Evolutionary conservation across 2,888 invertebrate species (phyloP).

Genomic region (Mythimna ferrago): DNA sequence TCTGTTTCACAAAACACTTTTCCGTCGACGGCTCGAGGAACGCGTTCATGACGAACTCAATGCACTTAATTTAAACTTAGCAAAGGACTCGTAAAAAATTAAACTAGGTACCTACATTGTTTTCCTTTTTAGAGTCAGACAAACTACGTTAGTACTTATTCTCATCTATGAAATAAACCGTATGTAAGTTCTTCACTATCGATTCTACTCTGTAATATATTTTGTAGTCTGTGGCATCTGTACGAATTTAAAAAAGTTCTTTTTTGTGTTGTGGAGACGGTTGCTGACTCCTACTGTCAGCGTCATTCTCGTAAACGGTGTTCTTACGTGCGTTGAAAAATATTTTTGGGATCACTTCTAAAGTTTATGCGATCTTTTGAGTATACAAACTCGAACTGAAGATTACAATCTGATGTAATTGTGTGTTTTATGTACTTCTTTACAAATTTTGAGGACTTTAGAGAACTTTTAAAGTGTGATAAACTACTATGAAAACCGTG

Average conservation of each 20-base stretch:
- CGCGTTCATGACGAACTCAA: background rate
- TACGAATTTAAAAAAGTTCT: constrained; percentile 18
- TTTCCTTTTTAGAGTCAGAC: too few species aligned
- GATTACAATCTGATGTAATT: constrained; percentile 16
- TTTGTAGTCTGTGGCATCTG: constrained; percentile 33
- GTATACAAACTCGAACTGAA: constrained; percentile 24
- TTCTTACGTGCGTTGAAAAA: constrained; percentile 34
- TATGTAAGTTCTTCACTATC: too few species aligned
- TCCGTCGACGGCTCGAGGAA: too few species aligned
- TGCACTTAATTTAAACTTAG: background rate
- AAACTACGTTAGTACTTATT: too few species aligned
- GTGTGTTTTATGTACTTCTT: constrained; percentile 41
- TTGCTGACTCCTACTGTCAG: constrained; percentile 63
- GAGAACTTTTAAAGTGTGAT: constrained; percentile 69
- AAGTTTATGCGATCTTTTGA: background rate
- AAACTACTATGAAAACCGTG: constrained; percentile 51
- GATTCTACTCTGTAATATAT: background rate
- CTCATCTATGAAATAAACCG: too few species aligned
- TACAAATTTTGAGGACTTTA: constrained; percentile 53
- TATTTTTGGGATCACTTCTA: constrained; percentile 33
- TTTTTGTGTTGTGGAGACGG: constrained; percentile 57
- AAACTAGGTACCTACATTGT: too few species aligned
- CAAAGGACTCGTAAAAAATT: too few species aligned
- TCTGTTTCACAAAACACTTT: background rate
- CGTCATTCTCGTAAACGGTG: constrained; percentile 67